A percentile compares a stretch with the other conserved stretches of the same genome.
Conservation (phyloP, 2,113 vertebrate genomes). For the Propithecus coquereli region DNA sequence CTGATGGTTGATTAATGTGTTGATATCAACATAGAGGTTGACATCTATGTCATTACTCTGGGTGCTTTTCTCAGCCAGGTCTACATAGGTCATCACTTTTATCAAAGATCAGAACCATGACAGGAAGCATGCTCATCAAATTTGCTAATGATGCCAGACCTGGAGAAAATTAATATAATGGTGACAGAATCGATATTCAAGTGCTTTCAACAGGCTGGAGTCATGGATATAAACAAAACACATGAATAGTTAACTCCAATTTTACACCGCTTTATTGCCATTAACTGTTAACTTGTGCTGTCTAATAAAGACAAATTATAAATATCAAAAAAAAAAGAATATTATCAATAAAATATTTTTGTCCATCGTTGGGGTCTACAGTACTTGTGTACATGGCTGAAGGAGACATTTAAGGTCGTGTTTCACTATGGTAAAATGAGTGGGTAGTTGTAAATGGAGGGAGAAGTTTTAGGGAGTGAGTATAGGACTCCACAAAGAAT, state of each 20-base stretch:
- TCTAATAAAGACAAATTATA: too few species aligned
- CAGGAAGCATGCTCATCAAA: slow-evolving; percentile 17
- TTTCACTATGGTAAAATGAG: not conserved
- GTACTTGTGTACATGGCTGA: too few species aligned
- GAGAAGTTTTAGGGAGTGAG: not conserved
- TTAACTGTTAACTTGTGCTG: too few species aligned
- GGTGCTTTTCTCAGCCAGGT: not conserved
- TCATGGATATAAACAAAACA: not conserved
- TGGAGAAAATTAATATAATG: not conserved
- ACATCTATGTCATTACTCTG: not conserved
- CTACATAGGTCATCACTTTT: not conserved
- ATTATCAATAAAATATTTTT: not conserved
- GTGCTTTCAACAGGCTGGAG: not conserved
- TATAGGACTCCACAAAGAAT: not conserved
- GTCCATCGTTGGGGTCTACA: fast-evolving
- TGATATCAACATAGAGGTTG: not conserved
- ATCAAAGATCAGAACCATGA: not conserved
- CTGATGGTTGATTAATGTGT: slow-evolving; percentile 24
- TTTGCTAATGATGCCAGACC: slow-evolving; percentile 32
- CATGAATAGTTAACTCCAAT: too few species aligned
- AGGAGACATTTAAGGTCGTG: not conserved
- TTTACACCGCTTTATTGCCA: too few species aligned
- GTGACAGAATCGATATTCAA: not conserved
- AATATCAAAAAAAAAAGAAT: too few species aligned
- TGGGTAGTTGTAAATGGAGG: not conserved